Percentiles rank a stretch among this genome's conserved stretches.
These are phyloP conservation scores for Poeciliopsis paucimaculata DNA, from an alignment of 2,797 vertebrate genomes.

Conservation along the genomic window DNA sequence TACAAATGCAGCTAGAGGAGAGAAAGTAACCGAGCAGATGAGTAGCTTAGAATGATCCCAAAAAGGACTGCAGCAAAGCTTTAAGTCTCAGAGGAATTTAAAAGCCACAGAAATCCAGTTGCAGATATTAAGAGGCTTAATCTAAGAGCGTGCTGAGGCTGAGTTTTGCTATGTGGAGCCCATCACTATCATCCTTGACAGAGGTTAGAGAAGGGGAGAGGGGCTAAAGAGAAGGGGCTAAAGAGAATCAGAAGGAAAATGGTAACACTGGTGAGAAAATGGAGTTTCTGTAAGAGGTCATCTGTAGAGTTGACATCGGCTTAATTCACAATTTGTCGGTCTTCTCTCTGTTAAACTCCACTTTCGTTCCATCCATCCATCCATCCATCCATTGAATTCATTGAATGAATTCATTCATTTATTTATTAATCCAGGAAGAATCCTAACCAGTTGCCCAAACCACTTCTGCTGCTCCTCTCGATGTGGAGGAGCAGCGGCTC, in stretches of 20 bases:
- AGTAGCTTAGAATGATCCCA: slow-evolving; percentile 68
- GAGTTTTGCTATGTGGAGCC: slow-evolving; percentile 77
- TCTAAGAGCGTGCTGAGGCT: slow-evolving; percentile 78
- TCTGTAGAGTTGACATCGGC: slow-evolving; percentile 37
- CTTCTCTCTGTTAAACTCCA: not conserved
- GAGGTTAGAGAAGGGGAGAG: slow-evolving; percentile 73
- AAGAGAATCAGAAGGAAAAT: slow-evolving; percentile 59
- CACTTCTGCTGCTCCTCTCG: too few species aligned
- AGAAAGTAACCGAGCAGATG: slow-evolving; percentile 50
- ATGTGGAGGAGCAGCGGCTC: too few species aligned
- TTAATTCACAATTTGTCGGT: not conserved
- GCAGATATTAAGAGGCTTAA: slow-evolving; percentile 86
- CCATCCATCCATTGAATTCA: too few species aligned
- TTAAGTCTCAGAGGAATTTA: slow-evolving; percentile 77
- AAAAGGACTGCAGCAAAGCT: slow-evolving; percentile 73
- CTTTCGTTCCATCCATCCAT: not conserved
- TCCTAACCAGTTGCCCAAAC: too few species aligned
- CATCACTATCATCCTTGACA: slow-evolving; percentile 79
- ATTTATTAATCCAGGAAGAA: too few species aligned
- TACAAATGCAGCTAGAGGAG: slow-evolving; percentile 44
- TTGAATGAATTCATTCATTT: too few species aligned
- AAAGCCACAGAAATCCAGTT: slow-evolving; percentile 81
- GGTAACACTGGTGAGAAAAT: slow-evolving; percentile 48
- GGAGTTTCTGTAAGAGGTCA: slow-evolving; percentile 59
- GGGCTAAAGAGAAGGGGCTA: slow-evolving; percentile 70